Evolutionary conservation across 37 sponge, comb jelly and placozoan species (phyloP).

Genomic region (Petrosia ficiformis): DNA sequence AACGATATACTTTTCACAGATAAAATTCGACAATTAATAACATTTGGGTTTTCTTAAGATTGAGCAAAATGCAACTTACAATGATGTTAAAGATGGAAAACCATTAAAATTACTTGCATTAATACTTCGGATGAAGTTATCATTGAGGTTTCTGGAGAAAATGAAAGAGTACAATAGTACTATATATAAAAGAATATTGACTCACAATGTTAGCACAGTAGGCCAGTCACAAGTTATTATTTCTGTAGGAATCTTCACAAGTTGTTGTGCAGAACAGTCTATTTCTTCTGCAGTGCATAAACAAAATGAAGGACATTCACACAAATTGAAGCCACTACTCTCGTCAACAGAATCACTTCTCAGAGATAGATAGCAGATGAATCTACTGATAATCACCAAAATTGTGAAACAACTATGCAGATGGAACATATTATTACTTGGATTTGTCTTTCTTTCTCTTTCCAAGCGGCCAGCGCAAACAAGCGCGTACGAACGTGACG

Average conservation of each 20-base stretch:
- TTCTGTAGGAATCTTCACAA: constrained; percentile 19
- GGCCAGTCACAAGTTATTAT: constrained; percentile 43
- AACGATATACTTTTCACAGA: too few relatives aligned
- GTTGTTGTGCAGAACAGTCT: constrained; percentile 19
- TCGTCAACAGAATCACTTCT: too few relatives aligned
- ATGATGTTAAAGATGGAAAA: constrained; percentile 10
- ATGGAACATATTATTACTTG: too few relatives aligned
- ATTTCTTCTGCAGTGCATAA: constrained; percentile 20
- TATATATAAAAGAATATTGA: background rate
- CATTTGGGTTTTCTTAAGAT: background rate
- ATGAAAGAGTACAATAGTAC: background rate
- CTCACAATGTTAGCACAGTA: constrained; percentile 29
- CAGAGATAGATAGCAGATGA: too few relatives aligned
- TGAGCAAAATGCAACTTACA: constrained; percentile 35
- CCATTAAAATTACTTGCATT: constrained; percentile 23
- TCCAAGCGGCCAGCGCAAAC: too few relatives aligned
- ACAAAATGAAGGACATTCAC: constrained; percentile 41
- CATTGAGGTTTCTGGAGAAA: constrained; percentile 53
- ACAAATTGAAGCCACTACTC: too few relatives aligned
- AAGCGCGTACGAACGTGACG: too few relatives aligned
- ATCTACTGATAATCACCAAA: background rate
- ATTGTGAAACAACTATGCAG: background rate
- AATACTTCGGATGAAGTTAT: constrained; percentile 14
- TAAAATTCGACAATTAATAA: too few relatives aligned
- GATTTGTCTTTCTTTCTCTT: too few relatives aligned